Conservation (phyloP, 2,888 invertebrate genomes). For the Autographa pulchrina region DNA sequence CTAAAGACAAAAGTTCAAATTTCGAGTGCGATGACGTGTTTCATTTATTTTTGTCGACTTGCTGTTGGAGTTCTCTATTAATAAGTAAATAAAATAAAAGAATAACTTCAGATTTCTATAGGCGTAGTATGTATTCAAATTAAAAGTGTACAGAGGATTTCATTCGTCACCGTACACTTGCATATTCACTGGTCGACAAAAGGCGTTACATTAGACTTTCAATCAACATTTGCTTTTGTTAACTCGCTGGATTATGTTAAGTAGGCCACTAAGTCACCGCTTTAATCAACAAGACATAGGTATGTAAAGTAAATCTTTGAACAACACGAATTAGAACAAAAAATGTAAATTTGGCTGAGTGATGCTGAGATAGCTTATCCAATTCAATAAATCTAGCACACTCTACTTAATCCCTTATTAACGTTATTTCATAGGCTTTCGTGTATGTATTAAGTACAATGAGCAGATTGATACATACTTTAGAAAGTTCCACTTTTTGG, state of each 20-base stretch:
- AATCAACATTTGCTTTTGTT: slow-evolving; percentile 2
- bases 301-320: slow-evolving; percentile 4
- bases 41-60: too few relatives aligned
- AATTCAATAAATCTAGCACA: background rate
- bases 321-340: background rate
- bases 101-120: too few relatives aligned
- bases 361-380: background rate
- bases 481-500: too few relatives aligned
- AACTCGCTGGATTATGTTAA: background rate
- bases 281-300: background rate
- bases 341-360: background rate
- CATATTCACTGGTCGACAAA: background rate
- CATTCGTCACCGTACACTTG: background rate
- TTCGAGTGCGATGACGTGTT: too few relatives aligned
- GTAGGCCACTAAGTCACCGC: background rate
- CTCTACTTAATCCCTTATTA: background rate
- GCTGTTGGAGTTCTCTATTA: too few relatives aligned
- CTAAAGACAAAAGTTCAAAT: background rate
- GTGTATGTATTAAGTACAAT: too few relatives aligned
- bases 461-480: background rate
- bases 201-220: background rate
- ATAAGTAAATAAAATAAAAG: too few relatives aligned
- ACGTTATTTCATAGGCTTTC: background rate
- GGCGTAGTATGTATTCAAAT: too few relatives aligned
- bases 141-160: background rate